These are phyloP conservation scores for Heterochromis multidens DNA, from an alignment of 2,113 vertebrate species.

Conservation along the genomic window DNA sequence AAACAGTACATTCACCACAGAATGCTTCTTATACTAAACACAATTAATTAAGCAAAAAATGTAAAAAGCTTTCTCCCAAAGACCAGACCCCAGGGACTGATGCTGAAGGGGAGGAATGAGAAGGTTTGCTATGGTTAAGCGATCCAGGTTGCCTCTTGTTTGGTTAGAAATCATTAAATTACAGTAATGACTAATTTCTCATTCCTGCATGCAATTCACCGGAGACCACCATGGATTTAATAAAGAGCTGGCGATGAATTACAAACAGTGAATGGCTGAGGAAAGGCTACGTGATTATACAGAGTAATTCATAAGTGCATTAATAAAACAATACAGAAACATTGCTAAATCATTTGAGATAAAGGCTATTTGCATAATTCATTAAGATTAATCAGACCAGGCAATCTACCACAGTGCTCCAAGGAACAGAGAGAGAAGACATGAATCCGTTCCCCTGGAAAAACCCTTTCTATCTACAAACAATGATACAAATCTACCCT, in stretches of 20 bases:
- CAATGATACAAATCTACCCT: conserved; percentile 78
- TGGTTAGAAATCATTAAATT: conserved; percentile 82
- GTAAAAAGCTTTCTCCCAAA: conserved; percentile 65
- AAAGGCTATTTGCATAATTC: conserved; percentile 81
- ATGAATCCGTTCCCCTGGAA: conserved; percentile 60
- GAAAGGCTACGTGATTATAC: conserved; percentile 73
- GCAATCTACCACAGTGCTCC: conserved; percentile 64
- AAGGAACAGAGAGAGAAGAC: conserved; percentile 54
- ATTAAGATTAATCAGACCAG: conserved; percentile 80
- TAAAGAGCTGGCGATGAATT: conserved; percentile 77
- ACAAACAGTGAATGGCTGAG: conserved; percentile 64
- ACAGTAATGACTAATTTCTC: conserved; percentile 82
- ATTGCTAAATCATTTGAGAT: conserved; percentile 81
- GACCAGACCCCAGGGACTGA: conserved; percentile 62
- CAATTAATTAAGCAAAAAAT: conserved; percentile 77
- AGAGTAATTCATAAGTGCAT: conserved; percentile 78
- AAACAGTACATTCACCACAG: conserved; percentile 62
- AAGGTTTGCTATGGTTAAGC: conserved; percentile 49
- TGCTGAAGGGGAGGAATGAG: conserved; percentile 14
- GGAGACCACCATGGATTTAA: conserved; percentile 77
- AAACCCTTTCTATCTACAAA: conserved; percentile 74
- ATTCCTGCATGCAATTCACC: conserved; percentile 72
- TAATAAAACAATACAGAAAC: conserved; percentile 83
- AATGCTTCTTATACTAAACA: conserved; percentile 67
- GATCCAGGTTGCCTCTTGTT: conserved; percentile 73